Conservation (phyloP, 2,797 vertebrate genomes). For the Diplodus sargus region DNA sequence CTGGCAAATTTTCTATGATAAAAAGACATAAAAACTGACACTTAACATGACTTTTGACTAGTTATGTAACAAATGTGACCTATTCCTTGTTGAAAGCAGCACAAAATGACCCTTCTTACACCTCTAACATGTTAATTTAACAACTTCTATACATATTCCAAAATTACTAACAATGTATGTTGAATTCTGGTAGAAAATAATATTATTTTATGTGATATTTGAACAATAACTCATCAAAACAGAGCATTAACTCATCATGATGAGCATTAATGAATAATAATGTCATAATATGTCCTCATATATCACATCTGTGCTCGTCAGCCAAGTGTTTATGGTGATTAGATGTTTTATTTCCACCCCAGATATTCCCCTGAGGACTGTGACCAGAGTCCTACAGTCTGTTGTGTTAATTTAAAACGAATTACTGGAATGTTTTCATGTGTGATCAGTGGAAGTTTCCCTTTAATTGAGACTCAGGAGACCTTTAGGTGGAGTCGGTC, state of each 20-base stretch:
- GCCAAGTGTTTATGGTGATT: neutral
- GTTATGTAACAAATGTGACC: neutral
- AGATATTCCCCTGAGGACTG: neutral
- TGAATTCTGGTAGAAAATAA: too few species aligned
- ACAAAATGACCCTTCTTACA: neutral
- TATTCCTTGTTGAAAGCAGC: too few species aligned
- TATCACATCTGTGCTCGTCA: neutral
- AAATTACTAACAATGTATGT: too few species aligned
- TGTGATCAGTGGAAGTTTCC: constrained; percentile 37
- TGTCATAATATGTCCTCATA: neutral
- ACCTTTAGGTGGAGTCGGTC: constrained; percentile 41
- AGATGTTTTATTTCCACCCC: neutral
- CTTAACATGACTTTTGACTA: neutral
- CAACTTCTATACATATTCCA: too few species aligned
- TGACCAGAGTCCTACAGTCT: neutral
- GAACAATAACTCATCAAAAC: neutral
- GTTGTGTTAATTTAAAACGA: neutral
- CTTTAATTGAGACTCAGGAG: constrained; percentile 40
- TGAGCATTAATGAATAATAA: neutral
- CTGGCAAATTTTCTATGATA: neutral
- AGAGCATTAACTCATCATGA: neutral
- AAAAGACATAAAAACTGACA: neutral
- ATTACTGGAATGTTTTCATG: constrained; percentile 1
- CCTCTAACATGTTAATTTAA: neutral
- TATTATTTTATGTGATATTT: neutral